Conservation (phyloP, 2,888 invertebrate species). For the Furcula furcula region DNA sequence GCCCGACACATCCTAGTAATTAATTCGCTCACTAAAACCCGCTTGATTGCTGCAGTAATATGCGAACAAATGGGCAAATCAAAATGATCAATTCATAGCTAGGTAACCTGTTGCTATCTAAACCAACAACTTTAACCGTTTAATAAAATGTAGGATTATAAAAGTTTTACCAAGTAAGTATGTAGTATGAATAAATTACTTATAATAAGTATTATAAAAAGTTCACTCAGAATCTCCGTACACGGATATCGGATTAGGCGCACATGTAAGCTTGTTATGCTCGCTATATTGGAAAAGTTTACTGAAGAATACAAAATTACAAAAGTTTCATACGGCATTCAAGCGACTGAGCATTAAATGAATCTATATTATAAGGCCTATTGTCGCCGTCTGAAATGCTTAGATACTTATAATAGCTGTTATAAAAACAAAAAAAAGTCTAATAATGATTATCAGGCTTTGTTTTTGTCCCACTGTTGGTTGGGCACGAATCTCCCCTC, state of each 20-base stretch:
- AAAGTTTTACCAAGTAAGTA: neutral
- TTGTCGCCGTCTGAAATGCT: no score
- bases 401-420: no score
- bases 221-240: slow-evolving; percentile 34
- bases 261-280: slow-evolving; percentile 58
- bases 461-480: no score
- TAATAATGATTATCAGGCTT: no score
- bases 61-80: neutral
- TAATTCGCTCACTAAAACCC: slow-evolving; percentile 24
- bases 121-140: neutral
- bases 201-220: slow-evolving; percentile 41
- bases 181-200: slow-evolving; percentile 38
- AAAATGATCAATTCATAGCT: neutral
- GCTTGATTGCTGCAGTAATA: no score
- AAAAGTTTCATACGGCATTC: slow-evolving; percentile 57
- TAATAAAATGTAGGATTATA: neutral
- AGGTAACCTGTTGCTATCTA: slow-evolving; percentile 18
- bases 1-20: slow-evolving; percentile 27
- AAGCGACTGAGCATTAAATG: slow-evolving; percentile 40
- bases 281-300: slow-evolving; percentile 69
- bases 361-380: slow-evolving; percentile 13
- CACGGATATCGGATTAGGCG: slow-evolving; percentile 46
- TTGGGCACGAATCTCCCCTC: no score
- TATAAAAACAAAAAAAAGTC: no score
- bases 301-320: slow-evolving; percentile 62